Base-by-base conservation (phyloP, 2,797 vertebrate genomes). In the Arctocebus calabarensis region DNA sequence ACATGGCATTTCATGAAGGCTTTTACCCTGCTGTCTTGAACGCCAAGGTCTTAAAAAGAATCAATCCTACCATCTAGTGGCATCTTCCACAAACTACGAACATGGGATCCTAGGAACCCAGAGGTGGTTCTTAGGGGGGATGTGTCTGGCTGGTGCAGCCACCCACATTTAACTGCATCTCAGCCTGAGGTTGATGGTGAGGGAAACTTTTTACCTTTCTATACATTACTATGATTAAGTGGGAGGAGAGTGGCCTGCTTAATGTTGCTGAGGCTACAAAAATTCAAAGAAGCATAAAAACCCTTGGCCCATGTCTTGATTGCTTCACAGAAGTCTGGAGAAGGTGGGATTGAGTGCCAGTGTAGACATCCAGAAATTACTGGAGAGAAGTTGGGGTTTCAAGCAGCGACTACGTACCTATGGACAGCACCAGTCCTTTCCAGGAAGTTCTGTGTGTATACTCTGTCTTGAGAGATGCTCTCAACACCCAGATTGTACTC, bases 11-110 rank as follows among this genome's bases (percentile, higher is more conserved):
- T 74, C 40, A 10, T 16, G 8, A 87, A 91, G 25, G 48, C 29
- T 29, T 57, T 14, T 45, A 71, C 52, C 37, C 7, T 88, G 82
- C 12, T 77, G 52, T 74, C 59, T 70, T 11, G 71, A 78, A 43
- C 59, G 70, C 68, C 87, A 81, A 27, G 71, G 29, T 81, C 79
- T n/a, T 68, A 27, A 75, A 55, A 55, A 79, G 29, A 95, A 59
- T 11, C 64, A 48, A 85, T 40, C 68, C 48, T 79, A 71, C 68
- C 87, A 16, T 59, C 73, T 91, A 90, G 94, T 74, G 79, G 89
- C 78, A 12, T 77, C 29, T 82, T 77, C 83, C 34, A 3, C 74
- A n/a, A 59, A 83, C 71, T 81, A 62, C 34, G 89, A 70, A 87
- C 27, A 0, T 14, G 37, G 84, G 55, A n/a, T 78, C 75, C 78